Conservation (phyloP, 1,140 invertebrate species). For the Neelides sp. region DNA sequence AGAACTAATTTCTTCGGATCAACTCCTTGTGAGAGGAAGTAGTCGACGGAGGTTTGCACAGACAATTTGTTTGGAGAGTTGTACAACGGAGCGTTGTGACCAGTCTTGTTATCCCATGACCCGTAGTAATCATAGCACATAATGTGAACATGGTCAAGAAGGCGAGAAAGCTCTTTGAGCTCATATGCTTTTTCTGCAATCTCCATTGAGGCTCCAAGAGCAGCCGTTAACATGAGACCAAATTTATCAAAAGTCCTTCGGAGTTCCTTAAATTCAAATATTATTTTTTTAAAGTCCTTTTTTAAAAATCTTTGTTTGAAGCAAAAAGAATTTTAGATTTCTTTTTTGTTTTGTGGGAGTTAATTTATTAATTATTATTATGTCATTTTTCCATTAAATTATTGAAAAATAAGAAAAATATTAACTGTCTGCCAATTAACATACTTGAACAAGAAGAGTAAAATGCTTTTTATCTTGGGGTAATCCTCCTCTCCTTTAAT, state of each 20-base stretch:
- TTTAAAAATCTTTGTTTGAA: too few relatives aligned
- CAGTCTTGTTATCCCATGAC: constrained; percentile 60
- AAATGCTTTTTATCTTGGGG: constrained; percentile 65
- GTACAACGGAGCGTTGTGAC: constrained; percentile 48
- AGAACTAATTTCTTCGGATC: constrained; percentile 61
- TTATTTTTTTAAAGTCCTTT: neutral
- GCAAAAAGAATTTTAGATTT: too few relatives aligned
- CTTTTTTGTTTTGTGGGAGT: too few relatives aligned
- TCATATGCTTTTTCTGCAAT: constrained; percentile 63
- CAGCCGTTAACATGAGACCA: constrained; percentile 55
- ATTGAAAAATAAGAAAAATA: neutral
- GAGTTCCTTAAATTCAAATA: constrained; percentile 42
- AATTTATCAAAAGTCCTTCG: constrained; percentile 45
- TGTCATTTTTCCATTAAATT: too few relatives aligned
- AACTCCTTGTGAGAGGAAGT: constrained; percentile 43
- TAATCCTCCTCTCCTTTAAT: constrained; percentile 55
- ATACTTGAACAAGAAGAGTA: constrained; percentile 54
- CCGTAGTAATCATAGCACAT: constrained; percentile 88
- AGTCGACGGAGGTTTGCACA: constrained; percentile 23
- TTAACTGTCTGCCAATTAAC: neutral
- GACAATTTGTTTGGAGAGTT: constrained; percentile 5
- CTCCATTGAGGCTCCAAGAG: constrained; percentile 55
- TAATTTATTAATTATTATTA: too few relatives aligned
- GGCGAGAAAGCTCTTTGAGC: constrained; percentile 52
- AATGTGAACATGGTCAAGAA: constrained; percentile 69